Evolutionary conservation across 2,797 vertebrate species (phyloP).

Genomic region (Bufotes viridis): DNA sequence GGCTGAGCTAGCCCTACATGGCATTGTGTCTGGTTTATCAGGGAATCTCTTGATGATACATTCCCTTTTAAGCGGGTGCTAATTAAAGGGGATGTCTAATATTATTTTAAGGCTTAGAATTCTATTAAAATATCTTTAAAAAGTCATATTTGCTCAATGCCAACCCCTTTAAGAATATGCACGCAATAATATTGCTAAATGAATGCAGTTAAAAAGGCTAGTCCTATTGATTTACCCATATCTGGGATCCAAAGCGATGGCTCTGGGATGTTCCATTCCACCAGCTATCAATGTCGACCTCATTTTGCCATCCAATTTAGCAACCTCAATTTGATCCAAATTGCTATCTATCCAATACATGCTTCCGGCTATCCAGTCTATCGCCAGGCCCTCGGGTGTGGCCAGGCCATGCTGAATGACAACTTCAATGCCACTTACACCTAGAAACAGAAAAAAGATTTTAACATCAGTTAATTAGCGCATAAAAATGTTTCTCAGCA

Average conservation of each 20-base stretch:
- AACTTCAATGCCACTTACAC: slow-evolving; percentile 91
- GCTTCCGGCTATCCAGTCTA: slow-evolving; percentile 97
- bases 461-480: slow-evolving; percentile 9
- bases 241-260: slow-evolving; percentile 94
- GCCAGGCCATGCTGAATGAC: slow-evolving; percentile 96
- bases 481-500: slow-evolving; percentile 15
- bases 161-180: background rate
- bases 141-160: no score
- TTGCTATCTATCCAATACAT: slow-evolving; percentile 99
- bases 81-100: no score
- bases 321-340: slow-evolving; percentile 97
- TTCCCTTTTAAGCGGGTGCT: no score
- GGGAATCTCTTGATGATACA: no score
- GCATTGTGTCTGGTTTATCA: no score
- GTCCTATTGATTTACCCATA: slow-evolving; percentile 81
- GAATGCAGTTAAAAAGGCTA: background rate
- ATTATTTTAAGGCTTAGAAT: no score
- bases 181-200: background rate
- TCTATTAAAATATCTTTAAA: no score
- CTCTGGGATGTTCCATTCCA: slow-evolving; percentile 96
- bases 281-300: slow-evolving; percentile 94
- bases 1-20: no score
- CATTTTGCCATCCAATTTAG: slow-evolving; percentile 91
- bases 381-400: slow-evolving; percentile 94
- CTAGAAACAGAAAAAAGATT: slow-evolving; percentile 70